Evolutionary conservation across 2,888 invertebrate species (phyloP), one percentile per base, ranked within the genome.

Genomic region (Hyposoter didymator): DNA sequence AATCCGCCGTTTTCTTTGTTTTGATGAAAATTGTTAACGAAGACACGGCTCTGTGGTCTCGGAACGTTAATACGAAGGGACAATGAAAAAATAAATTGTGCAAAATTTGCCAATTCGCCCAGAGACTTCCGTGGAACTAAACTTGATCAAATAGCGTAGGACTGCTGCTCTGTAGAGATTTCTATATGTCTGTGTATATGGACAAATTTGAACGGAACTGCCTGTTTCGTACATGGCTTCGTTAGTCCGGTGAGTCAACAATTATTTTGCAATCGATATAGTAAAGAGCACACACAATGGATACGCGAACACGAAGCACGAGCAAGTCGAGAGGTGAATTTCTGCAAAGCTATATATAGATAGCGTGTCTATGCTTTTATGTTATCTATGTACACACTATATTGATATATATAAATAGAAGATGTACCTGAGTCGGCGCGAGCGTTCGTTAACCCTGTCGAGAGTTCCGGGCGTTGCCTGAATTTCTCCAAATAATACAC

Each of bases 261-360:
- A 85, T 85, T 85, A 85, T 85, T 79, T 82, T 79, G 85, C 82
- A 85, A 85, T 85, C 82, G 85, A 81, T 82, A 85, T 79, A 78
- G 85, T 62, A 66, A 70, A 78, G 76, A 79, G 67, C 43, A 52
- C 67, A 62, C 67, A 62, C 59, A 35, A 28, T 64, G 69, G 80
- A 39, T 59, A 66, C 74, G 55, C 70, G 84, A 47, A 75, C 45
- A 75, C 47, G 78, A 17, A 75, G 69, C 47, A 59, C 17, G 64
- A 69, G 32, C 39, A 81, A 73, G 66, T 78, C 73, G 52, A 64
- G 52, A 75, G 73, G 64, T 47, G 80, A 47, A 84, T 86, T 86
- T 86, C 84, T 80, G 17, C 76, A 12, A 85, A 64, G 80, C 43
- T 74, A 49, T 64, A 67, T 74, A 49, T 64, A 67, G 47, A 72